Base-by-base conservation (phyloP, 92 coral and sea anemone genomes). In the Paragorgia papillata region DNA sequence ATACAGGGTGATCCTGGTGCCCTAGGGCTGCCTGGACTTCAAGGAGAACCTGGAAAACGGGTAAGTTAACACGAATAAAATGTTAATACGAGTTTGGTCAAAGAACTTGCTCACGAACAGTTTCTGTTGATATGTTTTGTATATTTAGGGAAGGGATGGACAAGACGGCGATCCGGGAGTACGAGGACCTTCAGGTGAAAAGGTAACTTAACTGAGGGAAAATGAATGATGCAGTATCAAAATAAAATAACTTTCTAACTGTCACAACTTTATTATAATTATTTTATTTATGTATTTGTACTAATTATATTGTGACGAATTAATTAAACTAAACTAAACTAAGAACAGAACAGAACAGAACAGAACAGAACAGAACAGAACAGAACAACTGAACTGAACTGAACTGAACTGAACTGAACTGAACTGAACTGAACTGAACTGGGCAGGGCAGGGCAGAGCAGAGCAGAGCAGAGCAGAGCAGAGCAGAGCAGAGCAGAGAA, bases 1-100 rank as follows among this genome's bases (percentile, higher is more conserved):
- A 40, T 35, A 12, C 65, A 90, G 96, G 96, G 96, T 37, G 85
- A 63, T 20, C 60, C 33, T 69, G 96, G 96, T 25, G 85, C 86
- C 3, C 12, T 30, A 5, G 96, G 96, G 18, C 71, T 81, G 7
- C 63, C 46, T 26, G 96, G 96, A 2, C 89, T 70, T 3, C 89
- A 81, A 18, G 96, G 96, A 19, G 48, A 50, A 2, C 69, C 86
- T 5, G 97, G 97, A 66, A 49, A 79, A 31, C 88, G 83, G 75
- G 97, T 91, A 57, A 88, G 97, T 81, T 17, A 34, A 2, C 65
- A 26, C n/a, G n/a, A n/a, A n/a, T n/a, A n/a, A n/a, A n/a, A n/a
- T n/a, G n/a, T n/a, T n/a, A n/a, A 37, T 10, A 37, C 43, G 22
- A 19, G 62, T 59, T 29, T 37, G n/a, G 12, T 32, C 9, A 46